Evolutionary conservation across 2,797 vertebrate genomes (phyloP), one percentile per base, ranked within the genome.

Genomic region (Ctenosaura bakeri): DNA sequence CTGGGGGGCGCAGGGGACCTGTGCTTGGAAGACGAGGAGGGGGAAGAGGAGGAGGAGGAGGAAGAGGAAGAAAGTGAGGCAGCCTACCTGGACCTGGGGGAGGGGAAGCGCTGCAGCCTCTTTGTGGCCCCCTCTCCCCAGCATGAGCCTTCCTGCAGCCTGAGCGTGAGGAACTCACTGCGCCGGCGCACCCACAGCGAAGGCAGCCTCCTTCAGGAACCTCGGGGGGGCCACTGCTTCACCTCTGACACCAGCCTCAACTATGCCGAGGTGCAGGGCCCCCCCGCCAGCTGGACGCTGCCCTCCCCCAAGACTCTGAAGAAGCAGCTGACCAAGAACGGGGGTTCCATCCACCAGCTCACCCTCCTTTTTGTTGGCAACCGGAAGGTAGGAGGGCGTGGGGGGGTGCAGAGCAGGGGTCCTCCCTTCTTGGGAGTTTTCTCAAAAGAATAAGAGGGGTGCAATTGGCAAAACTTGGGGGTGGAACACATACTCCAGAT

Each of bases 111-210:
- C 56, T 98, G 98, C 96, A 99, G 99, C 97, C 98, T 99, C 98
- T 98, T 98, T 0, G 98, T 98, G 96, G 97, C 97, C 0, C 96
- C 98, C 2, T 97, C 97, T 0, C 96, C 98, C 1, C 97, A 97
- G 0, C 98, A 97, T 0, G 98, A 98, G 95, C 96, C 98, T 0
- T 96, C 97, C 24, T 97, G 98, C 83, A 98, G 96, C 0, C 97
- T 99, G 77, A 98, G 98, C 0, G 98, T 98, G 91, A 99, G 99
- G 97, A 98, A 97, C 90, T 99, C 98, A 0, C 97, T 99, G 86
- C 97, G 98, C 81, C 97, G 99, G 91, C 98, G 99, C 91, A 99
- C 99, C 0, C 98, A 99, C 98, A 99, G 99, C 0, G 99, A 99
- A 93, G 98, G 99, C 92, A 99, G 98, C 96, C 98, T 99, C 46